phyloP scores from a whole-genome alignment of 2,113 vertebrate species.

The Oncorhynchus nerka region DNA sequence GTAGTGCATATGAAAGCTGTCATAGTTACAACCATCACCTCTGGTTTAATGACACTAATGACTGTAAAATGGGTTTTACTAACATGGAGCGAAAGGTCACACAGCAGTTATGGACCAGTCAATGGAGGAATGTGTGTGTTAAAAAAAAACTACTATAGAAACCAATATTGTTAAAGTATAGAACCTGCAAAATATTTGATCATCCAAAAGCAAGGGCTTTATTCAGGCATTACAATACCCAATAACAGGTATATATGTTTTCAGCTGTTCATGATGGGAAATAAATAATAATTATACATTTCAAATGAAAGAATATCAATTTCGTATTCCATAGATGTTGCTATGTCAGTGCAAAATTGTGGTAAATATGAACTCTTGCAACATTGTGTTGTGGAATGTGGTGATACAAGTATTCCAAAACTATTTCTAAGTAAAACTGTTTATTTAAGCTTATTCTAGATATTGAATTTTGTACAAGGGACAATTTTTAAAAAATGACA shows the following conservation, averaged over 20 bases:
- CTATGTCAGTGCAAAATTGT: slow-evolving; percentile 11
- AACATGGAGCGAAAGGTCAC: neutral
- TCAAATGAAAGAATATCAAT: slow-evolving; percentile 10
- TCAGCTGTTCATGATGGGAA: slow-evolving; percentile 17
- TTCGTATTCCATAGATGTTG: slow-evolving; percentile 42
- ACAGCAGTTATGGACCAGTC: neutral
- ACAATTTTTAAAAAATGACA: slow-evolving; percentile 28
- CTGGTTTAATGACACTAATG: slow-evolving; percentile 4
- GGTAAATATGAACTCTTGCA: slow-evolving; percentile 11
- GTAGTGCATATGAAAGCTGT: neutral
- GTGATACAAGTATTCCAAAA: slow-evolving; percentile 45
- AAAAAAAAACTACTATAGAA: neutral
- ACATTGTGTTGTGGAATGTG: slow-evolving; percentile 31
- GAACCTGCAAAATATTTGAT: neutral
- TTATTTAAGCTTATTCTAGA: slow-evolving; percentile 37
- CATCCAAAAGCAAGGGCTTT: slow-evolving; percentile 39
- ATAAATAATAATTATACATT: slow-evolving; percentile 18
- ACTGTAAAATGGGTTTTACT: neutral
- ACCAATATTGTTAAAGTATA: neutral
- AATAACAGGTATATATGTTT: slow-evolving; percentile 17
- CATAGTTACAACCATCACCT: neutral
- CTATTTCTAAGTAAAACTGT: slow-evolving; percentile 29
- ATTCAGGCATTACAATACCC: slow-evolving; percentile 24
- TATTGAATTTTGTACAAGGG: slow-evolving; percentile 24
- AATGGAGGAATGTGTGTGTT: neutral